Base-by-base conservation (phyloP, 2,888 invertebrate species). In the Drepanosiphum platanoidis region DNA sequence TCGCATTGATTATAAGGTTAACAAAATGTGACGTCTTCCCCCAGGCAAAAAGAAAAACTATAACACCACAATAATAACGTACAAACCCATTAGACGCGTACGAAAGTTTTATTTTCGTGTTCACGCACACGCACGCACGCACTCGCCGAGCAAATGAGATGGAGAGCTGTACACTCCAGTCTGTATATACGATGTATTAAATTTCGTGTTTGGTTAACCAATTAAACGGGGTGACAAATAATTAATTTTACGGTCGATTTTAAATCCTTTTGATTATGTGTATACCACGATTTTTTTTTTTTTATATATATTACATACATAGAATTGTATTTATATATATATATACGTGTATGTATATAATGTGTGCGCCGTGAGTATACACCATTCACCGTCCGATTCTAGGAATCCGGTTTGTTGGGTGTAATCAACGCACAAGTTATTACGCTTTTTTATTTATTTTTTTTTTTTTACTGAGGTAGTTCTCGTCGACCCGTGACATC, bases 351-450 rank as follows among this genome's bases (percentile, higher is more conserved):
- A 39, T 58, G 34, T 34, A 52, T 78, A 30, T 72, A 22, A n/a
- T 71, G 30, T 78, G 27, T 32, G 9, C n/a, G n/a, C n/a, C n/a
- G n/a, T 39, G 39, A 18, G 36, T 42, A 15, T 66, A 79, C 42
- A 42, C n/a, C 18, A 34, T 34, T 68, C 68, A 52, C 80, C 22
- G 79, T 58, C 80, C 36, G 39, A 30, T 30, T 70, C 46, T 30
- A 75, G 77, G 77, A 84, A 84, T 84, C 84, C 84, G 84, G 84
- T 84, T 84, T 66, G 30, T 66, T 22, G 75, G 75, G 68, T 39
- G 75, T 68, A 84, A 84, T 84, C 84, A 70, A 84, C 84, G 84
- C 84, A 68, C 84, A 68, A 84, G 84, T 84, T 84, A 84, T 84
- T 84, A 84, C 75, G 83, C 36, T 66, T 30, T 22, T 52, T 52